Conservation (phyloP, 2,888 invertebrate species). For the Eretmocerus hayati region DNA sequence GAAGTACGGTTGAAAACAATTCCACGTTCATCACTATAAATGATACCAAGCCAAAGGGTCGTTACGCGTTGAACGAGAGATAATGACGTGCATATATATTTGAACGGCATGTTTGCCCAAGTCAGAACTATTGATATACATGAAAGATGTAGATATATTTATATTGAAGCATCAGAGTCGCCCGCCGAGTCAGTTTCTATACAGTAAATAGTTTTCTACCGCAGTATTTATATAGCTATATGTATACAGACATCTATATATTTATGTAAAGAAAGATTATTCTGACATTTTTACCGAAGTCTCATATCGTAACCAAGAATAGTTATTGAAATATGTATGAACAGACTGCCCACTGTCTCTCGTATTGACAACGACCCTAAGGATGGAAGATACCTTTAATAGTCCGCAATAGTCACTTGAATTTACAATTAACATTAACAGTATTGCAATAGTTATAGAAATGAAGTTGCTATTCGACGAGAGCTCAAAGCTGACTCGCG, state of each 20-base stretch:
- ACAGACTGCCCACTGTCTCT: constrained; percentile 18
- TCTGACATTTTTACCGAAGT: constrained; percentile 18
- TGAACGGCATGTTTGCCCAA: constrained; percentile 3
- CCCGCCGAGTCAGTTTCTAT: constrained; percentile 28
- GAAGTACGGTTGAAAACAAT: constrained; percentile 17
- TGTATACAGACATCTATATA: constrained; percentile 34
- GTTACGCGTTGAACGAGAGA: constrained; percentile 18
- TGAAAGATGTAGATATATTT: constrained; percentile 11
- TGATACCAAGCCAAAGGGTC: constrained; percentile 20
- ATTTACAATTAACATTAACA: constrained; percentile 42
- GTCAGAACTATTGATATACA: constrained; percentile 10
- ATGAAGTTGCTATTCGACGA: background rate
- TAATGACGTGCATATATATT: constrained; percentile 10
- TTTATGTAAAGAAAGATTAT: constrained; percentile 29
- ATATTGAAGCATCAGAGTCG: constrained; percentile 17
- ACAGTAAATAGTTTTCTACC: constrained; percentile 41
- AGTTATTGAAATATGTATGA: constrained; percentile 4
- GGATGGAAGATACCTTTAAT: constrained; percentile 26
- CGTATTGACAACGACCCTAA: constrained; percentile 18
- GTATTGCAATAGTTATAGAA: constrained; percentile 44
- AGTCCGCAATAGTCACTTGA: constrained; percentile 45
- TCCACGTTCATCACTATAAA: constrained; percentile 21
- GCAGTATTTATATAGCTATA: constrained; percentile 43
- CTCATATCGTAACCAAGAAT: constrained; percentile 15
- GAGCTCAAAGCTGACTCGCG: background rate